Percentiles rank a stretch among this genome's conserved stretches.
phyloP scores from a whole-genome alignment of 2,113 vertebrate species.

The Loxodonta africana region DNA sequence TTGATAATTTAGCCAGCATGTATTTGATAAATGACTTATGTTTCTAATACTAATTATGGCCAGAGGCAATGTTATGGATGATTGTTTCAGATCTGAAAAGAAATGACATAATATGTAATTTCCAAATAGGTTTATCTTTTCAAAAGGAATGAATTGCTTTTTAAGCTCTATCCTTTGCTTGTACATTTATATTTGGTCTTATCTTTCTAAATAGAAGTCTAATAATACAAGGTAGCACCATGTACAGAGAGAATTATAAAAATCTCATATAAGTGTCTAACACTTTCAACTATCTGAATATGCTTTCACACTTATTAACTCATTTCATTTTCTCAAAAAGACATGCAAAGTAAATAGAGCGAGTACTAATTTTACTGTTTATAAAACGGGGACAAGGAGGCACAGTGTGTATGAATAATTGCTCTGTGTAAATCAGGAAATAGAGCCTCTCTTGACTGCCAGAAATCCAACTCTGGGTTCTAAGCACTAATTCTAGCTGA shows the following conservation, averaged over 20 bases:
- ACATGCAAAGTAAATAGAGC: constrained; percentile 68
- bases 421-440: background rate
- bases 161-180: constrained; percentile 27
- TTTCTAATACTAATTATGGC: constrained; percentile 80
- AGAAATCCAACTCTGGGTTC: background rate
- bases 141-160: constrained; percentile 65
- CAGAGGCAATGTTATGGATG: constrained; percentile 71
- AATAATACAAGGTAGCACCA: constrained; percentile 56
- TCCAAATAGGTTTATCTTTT: constrained; percentile 77
- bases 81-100: constrained; percentile 79
- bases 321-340: constrained; percentile 72
- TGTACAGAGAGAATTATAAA: constrained; percentile 70
- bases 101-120: constrained; percentile 73
- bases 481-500: background rate
- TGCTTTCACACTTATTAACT: constrained; percentile 74
- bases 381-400: background rate
- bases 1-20: constrained; percentile 66
- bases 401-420: background rate
- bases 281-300: constrained; percentile 66
- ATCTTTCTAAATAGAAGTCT: constrained; percentile 73
- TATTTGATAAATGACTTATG: constrained; percentile 79
- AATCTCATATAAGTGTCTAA: constrained; percentile 57
- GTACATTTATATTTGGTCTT: constrained; percentile 62
- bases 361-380: constrained; percentile 66
- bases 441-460: background rate